Evolutionary conservation across 2,888 invertebrate species (phyloP).

Genomic region (Zaprionus obscuricornis): DNA sequence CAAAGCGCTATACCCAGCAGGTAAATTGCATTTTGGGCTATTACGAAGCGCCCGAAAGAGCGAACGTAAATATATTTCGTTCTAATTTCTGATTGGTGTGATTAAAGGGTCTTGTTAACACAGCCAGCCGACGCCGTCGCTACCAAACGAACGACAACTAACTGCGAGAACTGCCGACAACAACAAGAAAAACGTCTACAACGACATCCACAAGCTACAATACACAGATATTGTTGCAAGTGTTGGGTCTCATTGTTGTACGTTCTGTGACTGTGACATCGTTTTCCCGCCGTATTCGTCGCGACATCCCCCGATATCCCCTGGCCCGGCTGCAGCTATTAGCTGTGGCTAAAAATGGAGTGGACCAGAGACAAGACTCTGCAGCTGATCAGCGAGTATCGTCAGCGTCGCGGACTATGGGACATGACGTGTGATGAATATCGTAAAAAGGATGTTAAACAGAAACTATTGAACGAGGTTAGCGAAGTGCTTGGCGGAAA

Average conservation of each 20-base stretch:
- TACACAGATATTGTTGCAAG: neutral
- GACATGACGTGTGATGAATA: conserved; percentile 84
- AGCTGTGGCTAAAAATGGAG: conserved; percentile 80
- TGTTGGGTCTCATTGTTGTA: conserved; percentile 63
- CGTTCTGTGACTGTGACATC: conserved; percentile 60
- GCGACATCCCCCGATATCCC: too few species aligned
- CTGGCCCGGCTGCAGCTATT: conserved; percentile 43
- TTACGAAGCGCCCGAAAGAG: too few species aligned
- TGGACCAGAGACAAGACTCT: conserved; percentile 83
- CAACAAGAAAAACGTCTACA: conserved; percentile 15
- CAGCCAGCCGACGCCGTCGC: conserved; percentile 23
- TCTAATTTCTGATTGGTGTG: conserved; percentile 40
- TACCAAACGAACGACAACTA: conserved; percentile 43
- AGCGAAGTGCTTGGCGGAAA: conserved; percentile 79
- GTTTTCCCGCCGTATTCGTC: too few species aligned
- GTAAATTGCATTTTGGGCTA: too few species aligned
- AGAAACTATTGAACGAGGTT: conserved; percentile 80
- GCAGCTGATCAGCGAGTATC: conserved; percentile 81
- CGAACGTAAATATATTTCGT: conserved; percentile 1
- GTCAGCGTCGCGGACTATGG: conserved; percentile 82
- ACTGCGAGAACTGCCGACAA: conserved; percentile 26
- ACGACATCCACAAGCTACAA: neutral
- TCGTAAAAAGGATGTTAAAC: conserved; percentile 82
- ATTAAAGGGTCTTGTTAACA: conserved; percentile 51
- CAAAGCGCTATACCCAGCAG: too few species aligned